These are phyloP conservation scores for Hydrolagus affinis DNA, from an alignment of 2,113 vertebrate genomes.

Conservation along the genomic window DNA sequence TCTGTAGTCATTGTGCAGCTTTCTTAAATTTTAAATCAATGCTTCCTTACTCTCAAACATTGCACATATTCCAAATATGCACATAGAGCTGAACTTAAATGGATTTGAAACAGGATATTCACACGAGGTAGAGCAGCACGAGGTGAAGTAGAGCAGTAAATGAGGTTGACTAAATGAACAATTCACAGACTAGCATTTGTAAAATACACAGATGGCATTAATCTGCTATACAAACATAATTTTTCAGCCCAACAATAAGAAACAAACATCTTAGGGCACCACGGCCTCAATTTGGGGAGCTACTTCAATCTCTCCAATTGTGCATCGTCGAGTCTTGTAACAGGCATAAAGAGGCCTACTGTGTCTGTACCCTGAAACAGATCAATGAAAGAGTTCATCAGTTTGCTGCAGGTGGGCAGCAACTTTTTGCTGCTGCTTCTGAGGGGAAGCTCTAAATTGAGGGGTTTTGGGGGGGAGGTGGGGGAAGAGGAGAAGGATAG, in stretches of 20 bases:
- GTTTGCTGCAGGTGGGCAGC: not conserved
- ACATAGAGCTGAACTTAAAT: too few relatives aligned
- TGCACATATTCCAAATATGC: too few relatives aligned
- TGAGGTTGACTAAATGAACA: not conserved
- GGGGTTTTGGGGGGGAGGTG: too few relatives aligned
- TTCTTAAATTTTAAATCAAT: too few relatives aligned
- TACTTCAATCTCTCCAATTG: not conserved
- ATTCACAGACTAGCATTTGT: not conserved
- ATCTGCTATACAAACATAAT: not conserved
- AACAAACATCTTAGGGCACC: not conserved
- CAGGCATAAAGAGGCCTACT: not conserved
- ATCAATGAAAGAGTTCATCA: not conserved
- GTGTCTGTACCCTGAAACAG: not conserved
- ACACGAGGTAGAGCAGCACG: not conserved
- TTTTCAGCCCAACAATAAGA: not conserved
- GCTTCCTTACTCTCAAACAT: too few relatives aligned
- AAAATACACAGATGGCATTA: not conserved
- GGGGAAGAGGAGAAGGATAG: too few relatives aligned
- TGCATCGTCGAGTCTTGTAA: not conserved
- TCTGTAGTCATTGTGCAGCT: too few relatives aligned
- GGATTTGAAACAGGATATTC: not conserved
- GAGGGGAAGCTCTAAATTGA: too few relatives aligned
- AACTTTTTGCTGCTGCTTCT: too few relatives aligned
- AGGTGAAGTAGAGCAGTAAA: not conserved
- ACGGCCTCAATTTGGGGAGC: not conserved